phyloP scores from a whole-genome alignment of 2,797 vertebrate genomes.

The Notolepis coatsorum region DNA sequence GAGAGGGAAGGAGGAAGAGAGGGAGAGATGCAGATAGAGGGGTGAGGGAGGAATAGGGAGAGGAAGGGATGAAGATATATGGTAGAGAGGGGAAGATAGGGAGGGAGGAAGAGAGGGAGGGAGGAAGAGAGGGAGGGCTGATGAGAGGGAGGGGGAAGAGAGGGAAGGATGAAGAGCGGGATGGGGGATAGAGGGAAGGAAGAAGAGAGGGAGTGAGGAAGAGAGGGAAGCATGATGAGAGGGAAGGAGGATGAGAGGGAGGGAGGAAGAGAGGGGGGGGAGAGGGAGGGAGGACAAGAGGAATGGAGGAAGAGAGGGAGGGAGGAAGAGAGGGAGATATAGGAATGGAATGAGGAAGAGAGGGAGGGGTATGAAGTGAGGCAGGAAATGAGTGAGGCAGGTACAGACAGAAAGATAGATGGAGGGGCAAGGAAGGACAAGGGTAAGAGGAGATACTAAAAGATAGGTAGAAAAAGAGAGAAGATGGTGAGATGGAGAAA shows the following conservation, averaged over 20 bases:
- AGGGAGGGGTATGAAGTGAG: too few relatives aligned
- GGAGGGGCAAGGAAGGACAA: neutral
- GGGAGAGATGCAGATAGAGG: neutral
- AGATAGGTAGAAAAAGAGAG: neutral
- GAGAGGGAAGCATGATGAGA: neutral
- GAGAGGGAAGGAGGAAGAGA: conserved; percentile 30
- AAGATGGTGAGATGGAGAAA: neutral
- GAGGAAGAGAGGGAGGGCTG: conserved; percentile 32
- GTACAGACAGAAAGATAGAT: neutral
- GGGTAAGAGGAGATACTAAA: neutral
- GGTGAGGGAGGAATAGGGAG: conserved; percentile 32
- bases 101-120: conserved; percentile 23
- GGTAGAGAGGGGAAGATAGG: neutral
- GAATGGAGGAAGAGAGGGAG: neutral
- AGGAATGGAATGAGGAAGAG: too few relatives aligned
- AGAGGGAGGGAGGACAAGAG: neutral
- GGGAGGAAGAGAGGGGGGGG: neutral
- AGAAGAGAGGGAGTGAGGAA: conserved; percentile 7
- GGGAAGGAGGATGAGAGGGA: neutral
- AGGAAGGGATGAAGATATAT: conserved; percentile 17
- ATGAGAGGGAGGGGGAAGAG: conserved; percentile 24
- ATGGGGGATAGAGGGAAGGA: conserved; percentile 5
- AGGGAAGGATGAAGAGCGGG: conserved; percentile 18
- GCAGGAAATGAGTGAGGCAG: neutral
- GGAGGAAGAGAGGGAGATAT: neutral